Conservation (phyloP, 2,797 vertebrate genomes). For the Emydoidea blandingii region DNA sequence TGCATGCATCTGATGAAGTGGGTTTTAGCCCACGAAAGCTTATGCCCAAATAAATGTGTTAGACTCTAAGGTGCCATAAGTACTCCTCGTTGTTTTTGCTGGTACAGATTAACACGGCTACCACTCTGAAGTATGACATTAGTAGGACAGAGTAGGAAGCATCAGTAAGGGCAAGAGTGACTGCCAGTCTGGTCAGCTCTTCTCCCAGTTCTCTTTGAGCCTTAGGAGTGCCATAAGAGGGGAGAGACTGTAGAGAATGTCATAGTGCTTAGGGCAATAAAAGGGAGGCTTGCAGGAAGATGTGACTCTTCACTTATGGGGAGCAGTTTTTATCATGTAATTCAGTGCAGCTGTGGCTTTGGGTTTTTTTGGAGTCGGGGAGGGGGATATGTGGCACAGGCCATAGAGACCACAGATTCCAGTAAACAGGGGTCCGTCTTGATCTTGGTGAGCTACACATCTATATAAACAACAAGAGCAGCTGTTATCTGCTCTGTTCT, state of each 20-base stretch:
- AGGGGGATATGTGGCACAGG: not conserved
- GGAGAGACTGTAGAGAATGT: not conserved
- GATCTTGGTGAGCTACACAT: not conserved
- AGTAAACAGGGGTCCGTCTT: rapidly evolving
- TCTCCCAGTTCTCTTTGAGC: not conserved
- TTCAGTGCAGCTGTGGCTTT: not conserved
- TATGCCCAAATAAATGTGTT: too few relatives aligned
- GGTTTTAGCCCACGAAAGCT: too few relatives aligned
- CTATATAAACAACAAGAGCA: not conserved
- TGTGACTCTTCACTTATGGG: not conserved
- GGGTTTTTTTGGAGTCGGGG: not conserved
- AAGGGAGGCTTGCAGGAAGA: not conserved
- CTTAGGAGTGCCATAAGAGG: not conserved
- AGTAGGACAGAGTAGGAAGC: not conserved
- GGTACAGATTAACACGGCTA: too few relatives aligned
- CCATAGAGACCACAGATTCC: not conserved
- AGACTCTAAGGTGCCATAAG: too few relatives aligned
- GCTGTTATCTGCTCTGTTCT: not conserved
- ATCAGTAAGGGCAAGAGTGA: too few relatives aligned
- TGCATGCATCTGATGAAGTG: too few relatives aligned
- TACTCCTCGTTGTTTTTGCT: too few relatives aligned
- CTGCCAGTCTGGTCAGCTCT: not conserved
- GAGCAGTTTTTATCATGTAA: not conserved
- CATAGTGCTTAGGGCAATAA: not conserved
- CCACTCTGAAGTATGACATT: not conserved